Base-by-base conservation (phyloP, 2,797 vertebrate species). In the Pelodytes ibericus region DNA sequence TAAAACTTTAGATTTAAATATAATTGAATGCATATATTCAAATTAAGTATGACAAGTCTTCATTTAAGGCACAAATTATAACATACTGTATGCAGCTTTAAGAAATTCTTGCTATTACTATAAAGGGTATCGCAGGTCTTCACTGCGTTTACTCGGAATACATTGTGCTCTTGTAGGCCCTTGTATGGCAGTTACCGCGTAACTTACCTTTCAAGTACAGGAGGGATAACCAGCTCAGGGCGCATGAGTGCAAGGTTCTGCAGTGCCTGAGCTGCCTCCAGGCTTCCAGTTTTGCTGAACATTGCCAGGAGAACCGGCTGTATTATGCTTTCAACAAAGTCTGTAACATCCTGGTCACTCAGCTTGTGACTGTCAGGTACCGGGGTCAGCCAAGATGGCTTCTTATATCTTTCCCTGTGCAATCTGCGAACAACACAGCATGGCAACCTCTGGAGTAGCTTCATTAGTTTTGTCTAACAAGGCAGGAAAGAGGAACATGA, bases 231-330 rank as follows among this genome's bases (percentile, higher is more conserved):
- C 80, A 99, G 87, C 77, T 99, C 96, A 0, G 97, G 96, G 77
- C 97, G 91, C 94, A 99, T 95, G 51, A 98, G 90, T 39, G 97
- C 97, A 0, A 99, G 93, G 86, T 99, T 99, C 87, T 99, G 97
- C 82, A 99, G 87, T 72, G 97, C 97, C 79, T 98, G 97, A 44
- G 97, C 96, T 60, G 97, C 97, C 82, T 99, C 96, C 9, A 97
- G 90, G 80, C 97, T 99, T 81, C 97, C 97, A 0, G 95, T 99
- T 91, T 99, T 99, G 86, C 97, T 99, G 86, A 99, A 99, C 96
- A 99, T 99, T 71, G 96, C 97, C 86, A 99, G 87, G 74, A 99
- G 92, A 70, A 99, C 96, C 3, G 96, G 97, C 81, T 99, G 95
- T 92, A 96, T 97, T 90, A 99, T 95, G 83, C 96, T 96, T 39